Percentiles rank a stretch among this genome's conserved stretches.
phyloP scores from a whole-genome alignment of 2,113 vertebrate genomes.

The Sturnus vulgaris region DNA sequence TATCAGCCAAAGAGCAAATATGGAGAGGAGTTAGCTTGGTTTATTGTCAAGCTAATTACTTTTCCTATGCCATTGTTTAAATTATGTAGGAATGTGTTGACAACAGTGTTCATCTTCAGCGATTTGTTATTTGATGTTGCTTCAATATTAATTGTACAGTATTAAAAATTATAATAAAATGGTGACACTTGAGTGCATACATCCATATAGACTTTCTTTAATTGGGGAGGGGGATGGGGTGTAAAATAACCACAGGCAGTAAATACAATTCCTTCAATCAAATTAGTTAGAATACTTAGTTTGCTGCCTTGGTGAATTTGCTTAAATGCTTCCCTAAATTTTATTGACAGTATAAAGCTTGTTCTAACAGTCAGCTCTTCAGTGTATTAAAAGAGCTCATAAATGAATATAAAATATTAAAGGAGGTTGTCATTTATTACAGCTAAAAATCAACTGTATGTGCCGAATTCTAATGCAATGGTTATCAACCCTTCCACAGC shows the following conservation, averaged over 20 bases:
- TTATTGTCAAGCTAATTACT: conserved; percentile 29
- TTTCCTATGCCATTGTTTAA: background rate
- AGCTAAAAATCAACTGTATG: background rate
- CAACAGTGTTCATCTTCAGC: background rate
- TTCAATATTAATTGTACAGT: background rate
- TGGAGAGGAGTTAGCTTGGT: background rate
- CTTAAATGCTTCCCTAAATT: conserved; percentile 46
- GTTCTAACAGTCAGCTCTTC: conserved; percentile 4
- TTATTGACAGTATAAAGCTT: conserved; percentile 19
- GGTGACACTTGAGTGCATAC: background rate
- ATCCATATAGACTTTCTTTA: background rate
- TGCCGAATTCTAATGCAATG: background rate
- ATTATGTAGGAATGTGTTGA: background rate
- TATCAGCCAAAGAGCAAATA: conserved; percentile 15
- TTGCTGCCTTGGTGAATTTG: background rate
- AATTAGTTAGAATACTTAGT: conserved; percentile 1
- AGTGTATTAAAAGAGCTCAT: conserved; percentile 45
- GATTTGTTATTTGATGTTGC: background rate
- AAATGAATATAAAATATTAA: conserved; percentile 54
- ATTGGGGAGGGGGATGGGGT: background rate
- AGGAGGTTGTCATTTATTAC: background rate
- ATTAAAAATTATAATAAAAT: background rate
- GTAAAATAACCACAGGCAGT: background rate
- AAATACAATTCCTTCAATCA: background rate
- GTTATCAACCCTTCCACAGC: background rate